Conservation (phyloP, 2,888 invertebrate genomes). For the Pterostichus niger region DNA sequence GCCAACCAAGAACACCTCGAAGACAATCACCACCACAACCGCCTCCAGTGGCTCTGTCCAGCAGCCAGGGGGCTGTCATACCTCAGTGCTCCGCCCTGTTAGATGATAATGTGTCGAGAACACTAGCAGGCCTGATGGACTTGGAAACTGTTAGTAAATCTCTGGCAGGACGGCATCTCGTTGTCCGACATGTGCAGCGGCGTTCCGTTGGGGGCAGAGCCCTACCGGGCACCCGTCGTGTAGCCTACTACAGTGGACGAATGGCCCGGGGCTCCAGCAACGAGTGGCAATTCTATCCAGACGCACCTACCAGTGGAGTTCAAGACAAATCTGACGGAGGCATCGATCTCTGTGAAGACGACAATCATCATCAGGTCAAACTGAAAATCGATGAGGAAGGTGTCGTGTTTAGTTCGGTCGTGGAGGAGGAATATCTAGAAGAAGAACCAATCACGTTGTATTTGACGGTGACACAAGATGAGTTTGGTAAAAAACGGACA, state of each 20-base stretch:
- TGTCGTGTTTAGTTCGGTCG: neutral
- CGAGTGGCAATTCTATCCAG: constrained; percentile 70
- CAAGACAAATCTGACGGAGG: neutral
- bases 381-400: neutral
- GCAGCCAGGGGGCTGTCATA: neutral
- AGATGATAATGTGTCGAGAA: constrained; percentile 71
- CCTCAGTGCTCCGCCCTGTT: constrained; percentile 68
- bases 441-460: constrained; percentile 75
- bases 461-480: constrained; percentile 77
- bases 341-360: constrained; percentile 25
- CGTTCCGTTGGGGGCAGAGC: constrained; percentile 10
- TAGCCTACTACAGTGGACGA: constrained; percentile 30
- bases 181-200: constrained; percentile 68
- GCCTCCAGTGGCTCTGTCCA: neutral
- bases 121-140: constrained; percentile 73
- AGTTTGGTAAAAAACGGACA: constrained; percentile 76
- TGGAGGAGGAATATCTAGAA: neutral
- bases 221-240: neutral
- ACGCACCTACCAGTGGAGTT: constrained; percentile 34
- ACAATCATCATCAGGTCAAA: constrained; percentile 7
- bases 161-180: constrained; percentile 69
- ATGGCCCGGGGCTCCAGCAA: constrained; percentile 67
- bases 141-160: constrained; percentile 73
- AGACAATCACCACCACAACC: neutral
- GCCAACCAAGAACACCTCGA: neutral